These are phyloP conservation scores for Myrmophylax atrothorax DNA, from an alignment of 2,113 vertebrate genomes.

Conservation along the genomic window DNA sequence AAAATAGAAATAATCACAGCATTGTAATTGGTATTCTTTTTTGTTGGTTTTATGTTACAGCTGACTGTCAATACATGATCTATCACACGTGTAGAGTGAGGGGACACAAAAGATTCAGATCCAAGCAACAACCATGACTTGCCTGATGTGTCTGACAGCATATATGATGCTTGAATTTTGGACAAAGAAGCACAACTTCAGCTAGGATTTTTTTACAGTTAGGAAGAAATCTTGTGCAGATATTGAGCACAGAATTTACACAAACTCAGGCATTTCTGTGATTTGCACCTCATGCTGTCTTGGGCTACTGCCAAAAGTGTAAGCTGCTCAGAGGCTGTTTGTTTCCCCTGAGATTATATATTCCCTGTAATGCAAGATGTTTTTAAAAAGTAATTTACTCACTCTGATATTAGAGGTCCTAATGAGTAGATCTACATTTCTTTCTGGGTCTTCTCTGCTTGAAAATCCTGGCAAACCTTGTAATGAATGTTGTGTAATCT, in stretches of 20 bases:
- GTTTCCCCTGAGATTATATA: conserved; percentile 26
- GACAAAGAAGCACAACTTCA: not conserved
- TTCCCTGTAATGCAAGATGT: conserved; percentile 21
- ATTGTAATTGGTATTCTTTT: not conserved
- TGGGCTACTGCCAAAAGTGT: conserved; percentile 13
- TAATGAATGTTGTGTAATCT: conserved; percentile 4
- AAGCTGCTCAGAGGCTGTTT: conserved; percentile 14
- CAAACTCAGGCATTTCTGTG: not conserved
- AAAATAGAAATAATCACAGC: not conserved
- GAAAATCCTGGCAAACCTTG: conserved; percentile 18
- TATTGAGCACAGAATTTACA: conserved; percentile 13
- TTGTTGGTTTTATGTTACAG: not conserved
- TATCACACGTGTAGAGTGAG: not conserved
- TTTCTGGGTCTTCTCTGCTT: not conserved
- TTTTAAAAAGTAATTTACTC: conserved; percentile 33
- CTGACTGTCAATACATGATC: not conserved
- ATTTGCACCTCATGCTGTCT: conserved; percentile 23
- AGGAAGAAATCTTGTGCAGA: not conserved
- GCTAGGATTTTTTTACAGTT: not conserved
- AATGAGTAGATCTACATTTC: not conserved
- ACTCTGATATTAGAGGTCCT: not conserved
- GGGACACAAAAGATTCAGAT: not conserved
- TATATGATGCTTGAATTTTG: not conserved
- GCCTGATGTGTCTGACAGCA: not conserved
- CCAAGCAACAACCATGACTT: not conserved